These are phyloP conservation scores for Leucophenga varia DNA, from an alignment of 1,140 invertebrate species.

Conservation along the genomic window DNA sequence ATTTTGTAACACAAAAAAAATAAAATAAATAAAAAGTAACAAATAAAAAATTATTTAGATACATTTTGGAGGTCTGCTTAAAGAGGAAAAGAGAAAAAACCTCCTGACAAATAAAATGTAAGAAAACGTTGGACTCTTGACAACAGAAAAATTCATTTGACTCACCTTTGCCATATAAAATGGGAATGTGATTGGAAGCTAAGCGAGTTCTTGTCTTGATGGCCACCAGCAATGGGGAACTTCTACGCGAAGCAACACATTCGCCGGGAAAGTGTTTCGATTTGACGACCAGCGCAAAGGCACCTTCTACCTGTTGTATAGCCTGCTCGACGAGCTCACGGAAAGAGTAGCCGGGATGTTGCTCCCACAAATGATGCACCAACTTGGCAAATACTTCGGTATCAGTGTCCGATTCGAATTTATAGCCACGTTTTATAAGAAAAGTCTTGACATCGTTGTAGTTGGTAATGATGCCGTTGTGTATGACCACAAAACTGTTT, in stretches of 20 bases:
- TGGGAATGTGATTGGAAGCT: conserved; percentile 94
- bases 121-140: no score
- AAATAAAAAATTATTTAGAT: neutral
- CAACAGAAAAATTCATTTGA: neutral
- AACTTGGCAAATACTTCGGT: conserved; percentile 98
- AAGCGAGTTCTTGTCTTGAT: conserved; percentile 94
- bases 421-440: conserved; percentile 83
- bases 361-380: conserved; percentile 87
- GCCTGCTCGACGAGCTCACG: conserved; percentile 94
- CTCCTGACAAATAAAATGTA: no score
- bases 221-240: conserved; percentile 94
- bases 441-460: conserved; percentile 98
- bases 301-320: conserved; percentile 96
- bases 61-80: neutral
- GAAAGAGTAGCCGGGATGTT: conserved; percentile 90
- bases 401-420: conserved; percentile 97
- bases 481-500: conserved; percentile 94
- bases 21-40: no score
- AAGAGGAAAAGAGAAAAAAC: neutral
- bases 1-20: no score
- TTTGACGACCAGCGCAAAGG: conserved; percentile 97
- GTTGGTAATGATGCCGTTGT: conserved; percentile 99
- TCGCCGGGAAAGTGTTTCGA: conserved; percentile 94
- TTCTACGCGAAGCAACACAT: conserved; percentile 92
- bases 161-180: conserved; percentile 74